Base-by-base conservation (phyloP, 2,888 invertebrate genomes). In the Acronicta alni region DNA sequence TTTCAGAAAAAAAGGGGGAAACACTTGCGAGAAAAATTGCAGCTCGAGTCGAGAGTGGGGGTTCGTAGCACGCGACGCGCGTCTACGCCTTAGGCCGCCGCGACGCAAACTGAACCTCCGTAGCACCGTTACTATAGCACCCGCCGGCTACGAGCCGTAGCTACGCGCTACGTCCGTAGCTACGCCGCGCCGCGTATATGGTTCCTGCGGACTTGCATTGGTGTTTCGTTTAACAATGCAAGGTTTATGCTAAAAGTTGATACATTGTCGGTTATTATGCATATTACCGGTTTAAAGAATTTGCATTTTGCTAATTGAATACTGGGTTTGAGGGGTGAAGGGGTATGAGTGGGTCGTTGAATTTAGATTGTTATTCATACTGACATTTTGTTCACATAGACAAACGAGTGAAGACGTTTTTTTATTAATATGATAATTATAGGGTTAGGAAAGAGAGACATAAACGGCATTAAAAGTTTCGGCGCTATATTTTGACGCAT, bases 121-220 rank as follows among this genome's bases (percentile, higher is more conserved):
- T 77, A 67, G 73, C 41, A 47, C 79, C 67, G 92, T 92, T 90
- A 85, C 92, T 92, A 92, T 92, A 92, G 92, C 89, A 89, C 81
- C 91, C 89, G 89, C 79, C 89, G 80, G 83, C 89, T 91, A 88
- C 89, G 88, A 58, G 54, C 71, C 86, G 89, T 89, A 88, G 87
- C 85, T 80, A 82, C 81, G 79, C 69, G 84, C 85, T 86, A 85
- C 85, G 83, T 32, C n/a, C 51, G 81, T 83, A 81, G 77, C 79
- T 72, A 77, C 79, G 68, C 76, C 61, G 62, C 61, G 62, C 48
- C 54, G 65, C 61, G 48, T 74, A 72, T 80, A 79, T 75, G 55
- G 62, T 80, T 72, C 69, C 68, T 74, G 79, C 77, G 79, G 74
- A 80, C 80, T 79, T 83, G 81, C 78, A 79, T 71, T 82, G n/a